These are phyloP conservation scores for Homarus gammarus DNA, from an alignment of 2,888 invertebrate genomes.

Conservation along the genomic window DNA sequence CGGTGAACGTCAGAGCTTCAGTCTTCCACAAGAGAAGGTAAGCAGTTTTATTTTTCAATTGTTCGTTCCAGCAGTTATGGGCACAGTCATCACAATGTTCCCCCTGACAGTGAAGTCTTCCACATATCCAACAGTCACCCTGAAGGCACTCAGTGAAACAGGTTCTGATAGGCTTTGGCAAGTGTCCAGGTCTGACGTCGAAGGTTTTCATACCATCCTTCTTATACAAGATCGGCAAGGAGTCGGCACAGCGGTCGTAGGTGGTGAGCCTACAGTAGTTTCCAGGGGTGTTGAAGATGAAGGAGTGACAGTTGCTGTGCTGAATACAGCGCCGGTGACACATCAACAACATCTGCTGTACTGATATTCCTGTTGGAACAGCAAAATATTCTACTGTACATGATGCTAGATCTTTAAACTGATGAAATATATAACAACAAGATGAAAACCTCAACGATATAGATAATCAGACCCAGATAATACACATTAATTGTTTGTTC, in stretches of 20 bases:
- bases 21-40: not conserved
- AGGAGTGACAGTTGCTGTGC: not conserved
- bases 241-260: not conserved
- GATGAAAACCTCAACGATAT: too few relatives aligned
- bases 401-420: too few relatives aligned
- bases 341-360: not conserved
- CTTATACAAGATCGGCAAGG: rapidly evolving
- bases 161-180: not conserved
- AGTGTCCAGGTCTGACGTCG: not conserved
- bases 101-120: not conserved
- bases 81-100: not conserved
- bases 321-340: not conserved
- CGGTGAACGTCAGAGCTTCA: not conserved
- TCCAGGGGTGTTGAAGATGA: not conserved
- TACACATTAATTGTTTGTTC: too few relatives aligned
- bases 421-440: too few relatives aligned
- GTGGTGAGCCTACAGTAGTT: not conserved
- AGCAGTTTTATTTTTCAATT: not conserved
- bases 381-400: too few relatives aligned
- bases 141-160: not conserved
- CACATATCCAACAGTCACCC: not conserved
- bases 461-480: too few relatives aligned
- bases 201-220: not conserved
- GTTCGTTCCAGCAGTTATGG: not conserved
- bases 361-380: not conserved